phyloP scores from a whole-genome alignment of 2,797 vertebrate genomes.

The Hydrocynus forskahlii region DNA sequence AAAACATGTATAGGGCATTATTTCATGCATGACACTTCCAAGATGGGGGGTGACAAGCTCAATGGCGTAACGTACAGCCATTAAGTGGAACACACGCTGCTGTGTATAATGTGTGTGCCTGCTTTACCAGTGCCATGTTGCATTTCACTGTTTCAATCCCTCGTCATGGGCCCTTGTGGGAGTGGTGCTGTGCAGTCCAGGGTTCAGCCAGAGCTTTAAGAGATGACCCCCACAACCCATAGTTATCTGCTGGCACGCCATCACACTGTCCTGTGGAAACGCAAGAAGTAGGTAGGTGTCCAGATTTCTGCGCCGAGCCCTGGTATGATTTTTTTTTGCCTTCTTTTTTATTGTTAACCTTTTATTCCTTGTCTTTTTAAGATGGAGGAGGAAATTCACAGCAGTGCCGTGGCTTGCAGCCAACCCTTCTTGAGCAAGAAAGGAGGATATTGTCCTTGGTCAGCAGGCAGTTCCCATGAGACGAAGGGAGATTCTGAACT shows the following conservation, averaged over 20 bases:
- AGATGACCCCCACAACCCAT: neutral
- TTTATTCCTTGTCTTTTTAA: constrained; percentile 29
- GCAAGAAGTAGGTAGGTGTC: neutral
- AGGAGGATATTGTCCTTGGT: constrained; percentile 49
- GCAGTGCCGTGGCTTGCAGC: constrained; percentile 17
- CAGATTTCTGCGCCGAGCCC: neutral
- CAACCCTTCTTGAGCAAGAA: constrained; percentile 41
- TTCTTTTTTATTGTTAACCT: constrained; percentile 17
- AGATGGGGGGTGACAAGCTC: neutral
- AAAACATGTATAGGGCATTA: no score
- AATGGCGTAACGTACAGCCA: neutral
- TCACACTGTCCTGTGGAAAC: constrained; percentile 3
- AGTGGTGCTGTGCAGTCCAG: neutral
- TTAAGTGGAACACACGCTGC: neutral
- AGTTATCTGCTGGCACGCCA: constrained; percentile 16
- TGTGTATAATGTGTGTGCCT: neutral
- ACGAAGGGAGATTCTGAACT: constrained; percentile 71
- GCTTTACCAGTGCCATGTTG: neutral
- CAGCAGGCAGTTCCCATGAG: constrained; percentile 51
- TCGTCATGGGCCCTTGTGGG: neutral
- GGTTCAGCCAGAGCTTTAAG: neutral
- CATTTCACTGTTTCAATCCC: constrained; percentile 26
- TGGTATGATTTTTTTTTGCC: neutral
- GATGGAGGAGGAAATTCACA: constrained; percentile 34
- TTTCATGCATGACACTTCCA: neutral